Conservation (phyloP, 2,888 invertebrate species). For the Andrena dorsata region DNA sequence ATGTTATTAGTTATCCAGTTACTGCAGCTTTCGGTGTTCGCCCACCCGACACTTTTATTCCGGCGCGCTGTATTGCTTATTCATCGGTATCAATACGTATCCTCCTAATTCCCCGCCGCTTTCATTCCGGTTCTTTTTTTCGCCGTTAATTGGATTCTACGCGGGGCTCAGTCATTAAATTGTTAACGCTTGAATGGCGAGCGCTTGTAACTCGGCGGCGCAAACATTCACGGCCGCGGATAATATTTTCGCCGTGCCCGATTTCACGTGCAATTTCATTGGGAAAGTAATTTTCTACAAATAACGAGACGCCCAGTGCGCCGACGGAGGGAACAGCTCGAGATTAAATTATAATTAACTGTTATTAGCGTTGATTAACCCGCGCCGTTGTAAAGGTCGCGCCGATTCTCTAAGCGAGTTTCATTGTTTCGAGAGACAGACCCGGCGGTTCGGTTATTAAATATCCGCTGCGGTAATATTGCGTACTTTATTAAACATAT, state of each 20-base stretch:
- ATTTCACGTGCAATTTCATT: conserved; percentile 29
- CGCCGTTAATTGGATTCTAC: background rate
- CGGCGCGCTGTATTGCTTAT: conserved; percentile 15
- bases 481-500: conserved; percentile 28
- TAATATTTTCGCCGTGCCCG: background rate
- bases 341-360: conserved; percentile 19
- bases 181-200: conserved; percentile 10
- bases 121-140: conserved; percentile 19
- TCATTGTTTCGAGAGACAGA: conserved; percentile 24
- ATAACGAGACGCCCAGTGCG: background rate
- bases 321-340: background rate
- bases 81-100: conserved; percentile 28
- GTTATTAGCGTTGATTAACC: conserved; percentile 4
- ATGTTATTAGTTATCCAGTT: background rate
- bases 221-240: background rate
- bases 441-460: conserved; percentile 6
- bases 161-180: conserved; percentile 15
- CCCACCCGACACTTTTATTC: conserved; percentile 17
- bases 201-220: background rate
- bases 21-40: conserved; percentile 9
- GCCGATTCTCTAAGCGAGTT: conserved; percentile 15
- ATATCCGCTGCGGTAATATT: conserved; percentile 14
- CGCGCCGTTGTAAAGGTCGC: background rate
- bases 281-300: background rate
- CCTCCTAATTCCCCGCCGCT: conserved; percentile 18